Conservation (phyloP, 2,113 vertebrate genomes). For the Barnardius zonarius region DNA sequence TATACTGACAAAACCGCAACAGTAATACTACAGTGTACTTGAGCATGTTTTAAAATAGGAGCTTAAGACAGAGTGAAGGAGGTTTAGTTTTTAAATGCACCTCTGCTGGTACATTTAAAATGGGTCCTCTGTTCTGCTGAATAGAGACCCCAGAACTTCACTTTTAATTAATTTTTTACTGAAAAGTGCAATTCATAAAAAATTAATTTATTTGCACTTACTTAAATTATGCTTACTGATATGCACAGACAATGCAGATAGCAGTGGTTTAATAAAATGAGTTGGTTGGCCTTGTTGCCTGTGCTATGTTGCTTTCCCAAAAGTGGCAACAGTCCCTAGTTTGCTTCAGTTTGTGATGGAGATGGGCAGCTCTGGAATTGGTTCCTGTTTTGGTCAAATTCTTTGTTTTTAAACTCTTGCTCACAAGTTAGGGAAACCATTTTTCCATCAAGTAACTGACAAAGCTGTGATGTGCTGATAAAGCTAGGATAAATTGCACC, state of each 20-base stretch:
- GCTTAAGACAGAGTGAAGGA: neutral
- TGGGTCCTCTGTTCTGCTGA: neutral
- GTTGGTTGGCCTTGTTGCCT: neutral
- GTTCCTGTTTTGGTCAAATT: neutral
- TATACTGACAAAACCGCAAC: neutral
- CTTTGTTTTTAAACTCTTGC: neutral
- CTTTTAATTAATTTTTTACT: neutral
- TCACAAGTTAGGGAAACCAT: neutral
- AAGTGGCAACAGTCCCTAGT: neutral
- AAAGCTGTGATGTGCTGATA: neutral
- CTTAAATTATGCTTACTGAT: neutral
- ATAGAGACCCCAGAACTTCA: neutral
- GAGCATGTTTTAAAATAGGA: neutral
- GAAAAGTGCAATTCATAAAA: neutral
- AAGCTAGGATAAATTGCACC: neutral
- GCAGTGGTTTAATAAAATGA: neutral
- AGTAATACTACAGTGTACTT: neutral
- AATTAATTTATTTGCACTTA: neutral
- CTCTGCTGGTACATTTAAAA: neutral
- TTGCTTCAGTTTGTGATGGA: fast-evolving
- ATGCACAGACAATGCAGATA: neutral
- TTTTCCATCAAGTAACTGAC: neutral
- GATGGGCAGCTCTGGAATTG: neutral
- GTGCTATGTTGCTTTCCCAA: neutral
- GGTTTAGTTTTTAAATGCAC: neutral